Conservation (phyloP, 2,797 vertebrate species). For the Gallinago solitaria region DNA sequence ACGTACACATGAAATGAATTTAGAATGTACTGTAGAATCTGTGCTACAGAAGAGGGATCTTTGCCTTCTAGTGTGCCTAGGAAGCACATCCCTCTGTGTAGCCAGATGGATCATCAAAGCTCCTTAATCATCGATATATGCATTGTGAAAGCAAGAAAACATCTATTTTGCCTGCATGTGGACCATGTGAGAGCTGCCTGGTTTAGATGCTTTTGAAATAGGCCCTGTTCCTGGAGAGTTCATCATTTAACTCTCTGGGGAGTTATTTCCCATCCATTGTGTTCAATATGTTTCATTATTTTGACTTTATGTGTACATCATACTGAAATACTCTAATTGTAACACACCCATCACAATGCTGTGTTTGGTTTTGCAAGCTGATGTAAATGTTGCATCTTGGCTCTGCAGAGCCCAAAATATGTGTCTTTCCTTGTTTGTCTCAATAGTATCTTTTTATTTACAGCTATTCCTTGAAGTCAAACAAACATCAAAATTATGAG, state of each 20-base stretch:
- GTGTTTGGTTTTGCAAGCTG: neutral
- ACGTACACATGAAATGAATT: slow-evolving; percentile 11
- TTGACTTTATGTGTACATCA: neutral
- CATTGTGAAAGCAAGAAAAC: neutral
- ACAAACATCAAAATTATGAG: neutral
- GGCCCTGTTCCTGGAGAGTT: neutral
- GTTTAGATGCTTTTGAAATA: slow-evolving; percentile 9
- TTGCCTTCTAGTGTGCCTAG: neutral
- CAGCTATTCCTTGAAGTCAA: neutral
- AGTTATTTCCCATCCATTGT: neutral
- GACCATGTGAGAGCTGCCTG: neutral
- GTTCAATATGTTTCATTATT: neutral
- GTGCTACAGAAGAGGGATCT: neutral
- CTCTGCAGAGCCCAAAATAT: neutral
- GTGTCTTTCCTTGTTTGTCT: neutral
- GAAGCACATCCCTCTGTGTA: neutral
- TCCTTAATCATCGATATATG: neutral
- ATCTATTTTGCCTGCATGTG: neutral
- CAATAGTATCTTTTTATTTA: neutral
- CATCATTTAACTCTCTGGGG: neutral
- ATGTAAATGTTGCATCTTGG: neutral
- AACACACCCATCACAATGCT: neutral
- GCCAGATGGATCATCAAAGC: slow-evolving; percentile 37
- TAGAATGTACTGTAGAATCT: neutral
- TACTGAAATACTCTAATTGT: neutral